Conservation (phyloP, 2,113 vertebrate genomes). For the Pseudorectes ferrugineus region DNA sequence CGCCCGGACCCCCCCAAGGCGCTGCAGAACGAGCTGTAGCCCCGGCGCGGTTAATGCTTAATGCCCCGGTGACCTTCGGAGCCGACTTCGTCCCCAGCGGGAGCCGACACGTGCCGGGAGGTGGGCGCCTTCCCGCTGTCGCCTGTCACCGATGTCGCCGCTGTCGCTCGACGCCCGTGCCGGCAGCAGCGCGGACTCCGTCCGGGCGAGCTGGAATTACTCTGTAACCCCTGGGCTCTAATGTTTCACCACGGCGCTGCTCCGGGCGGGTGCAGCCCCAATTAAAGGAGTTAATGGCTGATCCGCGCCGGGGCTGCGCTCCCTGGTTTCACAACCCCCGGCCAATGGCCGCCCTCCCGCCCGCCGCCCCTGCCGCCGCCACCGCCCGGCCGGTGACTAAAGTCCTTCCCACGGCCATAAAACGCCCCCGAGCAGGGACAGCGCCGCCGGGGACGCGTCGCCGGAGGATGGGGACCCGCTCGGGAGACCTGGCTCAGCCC, state of each 20-base stretch:
- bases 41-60: slow-evolving; percentile 33
- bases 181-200: neutral
- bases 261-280: neutral
- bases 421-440: neutral
- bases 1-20: neutral
- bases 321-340: slow-evolving; percentile 42
- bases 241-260: neutral
- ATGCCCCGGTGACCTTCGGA: slow-evolving; percentile 43
- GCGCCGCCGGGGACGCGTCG: neutral
- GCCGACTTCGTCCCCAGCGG: neutral
- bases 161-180: neutral
- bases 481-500: slow-evolving; percentile 11
- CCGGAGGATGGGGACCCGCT: slow-evolving; percentile 38
- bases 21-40: slow-evolving; percentile 43
- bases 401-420: slow-evolving; percentile 60
- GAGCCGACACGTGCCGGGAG: neutral
- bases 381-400: slow-evolving; percentile 30
- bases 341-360: neutral
- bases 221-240: neutral
- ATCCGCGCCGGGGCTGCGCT: neutral
- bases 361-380: neutral
- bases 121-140: neutral
- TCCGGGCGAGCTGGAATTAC: neutral
- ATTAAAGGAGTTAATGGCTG: slow-evolving; percentile 60
- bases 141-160: neutral